Evolutionary conservation across 2,888 invertebrate genomes (phyloP), one percentile per base, ranked within the genome.

Genomic region (Linnaemya vulpina): DNA sequence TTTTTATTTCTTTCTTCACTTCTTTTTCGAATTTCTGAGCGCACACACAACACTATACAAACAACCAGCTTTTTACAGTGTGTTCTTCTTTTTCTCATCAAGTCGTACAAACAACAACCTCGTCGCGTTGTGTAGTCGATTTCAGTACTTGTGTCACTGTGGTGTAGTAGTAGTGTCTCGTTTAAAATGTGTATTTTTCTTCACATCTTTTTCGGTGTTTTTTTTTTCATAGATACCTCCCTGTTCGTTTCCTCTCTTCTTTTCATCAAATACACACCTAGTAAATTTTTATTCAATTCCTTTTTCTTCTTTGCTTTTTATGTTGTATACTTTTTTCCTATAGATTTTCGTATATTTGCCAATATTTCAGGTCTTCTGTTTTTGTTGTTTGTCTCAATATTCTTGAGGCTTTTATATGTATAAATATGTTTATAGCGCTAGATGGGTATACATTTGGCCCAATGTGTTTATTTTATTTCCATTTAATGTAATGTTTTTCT

Each of bases 341-440:
- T 70, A 70, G 83, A 70, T 79, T 74, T 78, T 83, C 63, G 68
- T 79, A 75, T 40, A 68, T 83, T 83, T 83, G 83, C 70, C 73
- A 83, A 83, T 53, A 46, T 63, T 74, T 70, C 63, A 46, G 51
- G n/a, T 79, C 65, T 79, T 68, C 60, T 60, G 73, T 35, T 83
- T 63, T 79, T 83, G 78, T 83, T 83, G 62, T 79, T 83, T 83
- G 63, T 75, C 78, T 74, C n/a, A 38, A 82, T 82, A 76, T 82
- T 82, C 81, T 81, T 62, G 62, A 80, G 65, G 73, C 73, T 38
- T 67, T 80, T 40, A 65, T 73, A 58, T 58, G 49, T 73, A 62
- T 53, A 46, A 1, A 46, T 15, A 62, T 71, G 30, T 71, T 53
- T 15, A 51, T 68, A 30, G 22, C 68, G 38, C 25, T 46, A 65